Evolutionary conservation across 2,888 invertebrate genomes (phyloP).

Genomic region (Tenthredo scrophulariae): DNA sequence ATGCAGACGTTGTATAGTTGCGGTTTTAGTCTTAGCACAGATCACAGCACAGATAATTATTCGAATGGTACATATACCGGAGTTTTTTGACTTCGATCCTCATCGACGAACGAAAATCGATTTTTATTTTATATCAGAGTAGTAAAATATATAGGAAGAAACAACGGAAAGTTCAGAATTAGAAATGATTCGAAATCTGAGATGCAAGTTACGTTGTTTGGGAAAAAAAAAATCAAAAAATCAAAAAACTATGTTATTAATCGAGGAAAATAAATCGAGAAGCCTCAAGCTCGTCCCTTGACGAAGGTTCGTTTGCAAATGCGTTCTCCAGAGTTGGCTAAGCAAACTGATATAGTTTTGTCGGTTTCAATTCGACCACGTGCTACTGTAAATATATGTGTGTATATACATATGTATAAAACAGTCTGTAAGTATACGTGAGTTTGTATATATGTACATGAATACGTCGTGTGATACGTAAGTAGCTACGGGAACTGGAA

Average conservation of each 20-base stretch:
- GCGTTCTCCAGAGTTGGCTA: conserved; percentile 17
- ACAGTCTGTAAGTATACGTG: not conserved
- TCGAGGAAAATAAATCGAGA: not conserved
- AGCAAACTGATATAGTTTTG: conserved; percentile 59
- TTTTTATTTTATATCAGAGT: not conserved
- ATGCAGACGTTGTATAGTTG: not conserved
- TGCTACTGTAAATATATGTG: not conserved
- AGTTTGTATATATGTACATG: not conserved
- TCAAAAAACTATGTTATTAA: not conserved
- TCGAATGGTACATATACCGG: no score
- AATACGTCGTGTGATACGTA: not conserved
- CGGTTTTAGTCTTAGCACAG: not conserved
- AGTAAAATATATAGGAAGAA: no score
- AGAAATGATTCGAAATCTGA: no score
- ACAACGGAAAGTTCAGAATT: no score
- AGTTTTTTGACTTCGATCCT: no score
- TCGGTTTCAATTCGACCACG: conserved; percentile 60
- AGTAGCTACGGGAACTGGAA: conserved; percentile 6
- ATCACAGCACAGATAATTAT: not conserved
- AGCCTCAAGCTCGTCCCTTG: not conserved
- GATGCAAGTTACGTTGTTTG: no score
- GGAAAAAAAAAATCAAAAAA: not conserved
- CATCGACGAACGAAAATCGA: not conserved
- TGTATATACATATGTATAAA: not conserved
- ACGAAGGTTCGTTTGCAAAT: conserved; percentile 26